Conservation (phyloP, 2,888 invertebrate genomes). For the Ashinkailepas kermadecensis region DNA sequence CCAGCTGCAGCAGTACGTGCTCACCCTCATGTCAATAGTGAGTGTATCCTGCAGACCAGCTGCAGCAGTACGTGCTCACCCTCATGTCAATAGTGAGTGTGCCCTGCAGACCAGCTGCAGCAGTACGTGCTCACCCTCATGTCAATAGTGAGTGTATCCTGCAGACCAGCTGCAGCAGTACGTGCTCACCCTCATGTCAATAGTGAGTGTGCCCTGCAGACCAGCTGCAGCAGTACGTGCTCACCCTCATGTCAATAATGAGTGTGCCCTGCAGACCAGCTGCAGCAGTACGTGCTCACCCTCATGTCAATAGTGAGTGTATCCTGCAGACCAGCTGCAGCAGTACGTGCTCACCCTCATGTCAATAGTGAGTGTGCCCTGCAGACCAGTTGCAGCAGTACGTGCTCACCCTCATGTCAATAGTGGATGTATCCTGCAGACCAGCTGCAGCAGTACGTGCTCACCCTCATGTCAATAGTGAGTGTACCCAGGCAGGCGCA, state of each 20-base stretch:
- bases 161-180: constrained; percentile 57
- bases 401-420: too few species aligned
- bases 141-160: constrained; percentile 59
- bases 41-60: constrained; percentile 45
- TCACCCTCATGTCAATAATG: constrained; percentile 68
- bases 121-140: constrained; percentile 74
- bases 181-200: constrained; percentile 72
- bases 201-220: constrained; percentile 51
- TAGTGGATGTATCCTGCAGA: too few species aligned
- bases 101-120: constrained; percentile 61
- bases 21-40: constrained; percentile 77
- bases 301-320: constrained; percentile 70
- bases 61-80: constrained; percentile 68
- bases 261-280: constrained; percentile 45
- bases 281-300: constrained; percentile 68
- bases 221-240: too few species aligned
- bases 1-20: constrained; percentile 63
- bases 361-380: constrained; percentile 59
- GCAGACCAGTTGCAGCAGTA: too few species aligned
- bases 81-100: constrained; percentile 74
- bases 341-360: constrained; percentile 74
- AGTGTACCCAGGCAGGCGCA: too few species aligned
- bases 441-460: too few species aligned
- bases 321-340: constrained; percentile 48
- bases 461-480: too few species aligned